Percentiles rank a stretch among this genome's conserved stretches.
phyloP scores from a whole-genome alignment of 2,888 invertebrate genomes.

The Rotaria sp. region DNA sequence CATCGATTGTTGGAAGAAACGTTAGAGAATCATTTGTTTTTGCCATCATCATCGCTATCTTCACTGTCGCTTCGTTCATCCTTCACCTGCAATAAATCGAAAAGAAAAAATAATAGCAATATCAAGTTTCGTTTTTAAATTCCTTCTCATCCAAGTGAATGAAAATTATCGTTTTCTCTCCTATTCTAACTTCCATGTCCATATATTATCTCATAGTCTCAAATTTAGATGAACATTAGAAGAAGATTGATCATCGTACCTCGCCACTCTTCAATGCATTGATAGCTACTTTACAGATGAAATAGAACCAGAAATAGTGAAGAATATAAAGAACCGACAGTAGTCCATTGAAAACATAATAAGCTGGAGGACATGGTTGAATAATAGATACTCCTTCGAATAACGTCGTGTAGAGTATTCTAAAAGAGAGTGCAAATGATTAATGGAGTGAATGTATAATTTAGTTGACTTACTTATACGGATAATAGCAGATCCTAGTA shows the following conservation, averaged over 20 bases:
- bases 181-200: no score
- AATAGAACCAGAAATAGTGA: slow-evolving; percentile 50
- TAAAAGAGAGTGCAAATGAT: slow-evolving; percentile 56
- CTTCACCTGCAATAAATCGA: background rate
- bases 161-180: no score
- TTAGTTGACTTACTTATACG: slow-evolving; percentile 58
- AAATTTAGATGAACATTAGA: no score
- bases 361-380: slow-evolving; percentile 44
- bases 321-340: slow-evolving; percentile 47
- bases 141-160: no score
- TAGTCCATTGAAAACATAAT: slow-evolving; percentile 48
- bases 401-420: slow-evolving; percentile 69
- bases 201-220: no score
- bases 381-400: slow-evolving; percentile 59
- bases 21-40: background rate
- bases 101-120: background rate
- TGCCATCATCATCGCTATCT: background rate
- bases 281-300: slow-evolving; percentile 76
- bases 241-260: slow-evolving; percentile 56
- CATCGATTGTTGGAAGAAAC: no score
- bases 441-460: background rate
- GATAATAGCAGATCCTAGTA: slow-evolving; percentile 79
- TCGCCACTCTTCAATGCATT: slow-evolving; percentile 66
- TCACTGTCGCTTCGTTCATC: background rate
- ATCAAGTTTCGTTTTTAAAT: background rate